These are phyloP conservation scores for Saturnia japonica DNA, from an alignment of 2,888 invertebrate genomes.

Conservation along the genomic window DNA sequence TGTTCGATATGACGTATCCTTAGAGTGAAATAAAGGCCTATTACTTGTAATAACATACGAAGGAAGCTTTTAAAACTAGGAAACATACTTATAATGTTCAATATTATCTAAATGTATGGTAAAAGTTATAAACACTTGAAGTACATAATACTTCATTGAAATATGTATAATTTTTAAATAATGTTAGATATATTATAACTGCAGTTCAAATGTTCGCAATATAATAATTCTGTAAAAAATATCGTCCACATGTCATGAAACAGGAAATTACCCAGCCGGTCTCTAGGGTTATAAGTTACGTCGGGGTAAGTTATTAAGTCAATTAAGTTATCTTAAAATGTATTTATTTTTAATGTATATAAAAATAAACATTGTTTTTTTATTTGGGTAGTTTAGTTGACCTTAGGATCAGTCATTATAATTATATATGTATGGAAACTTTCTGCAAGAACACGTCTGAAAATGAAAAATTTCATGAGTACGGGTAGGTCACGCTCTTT, in stretches of 20 bases:
- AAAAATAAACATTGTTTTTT: background rate
- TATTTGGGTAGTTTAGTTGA: background rate
- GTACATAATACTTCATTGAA: no score
- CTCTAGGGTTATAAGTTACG: background rate
- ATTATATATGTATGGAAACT: background rate
- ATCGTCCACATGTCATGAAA: slow-evolving; percentile 5
- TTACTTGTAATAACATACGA: no score
- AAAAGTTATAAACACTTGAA: no score
- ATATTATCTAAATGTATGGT: no score
- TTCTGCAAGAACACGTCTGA: background rate
- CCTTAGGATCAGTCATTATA: no score
- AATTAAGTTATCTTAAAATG: background rate
- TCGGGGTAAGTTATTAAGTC: background rate
- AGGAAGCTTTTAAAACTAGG: no score
- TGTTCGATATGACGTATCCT: no score
- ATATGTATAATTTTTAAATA: background rate
- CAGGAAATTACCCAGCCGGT: background rate
- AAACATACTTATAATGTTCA: no score
- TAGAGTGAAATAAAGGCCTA: no score
- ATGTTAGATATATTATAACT: background rate
- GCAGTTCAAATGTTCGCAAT: background rate
- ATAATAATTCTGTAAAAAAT: background rate
- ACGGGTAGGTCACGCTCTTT: background rate
- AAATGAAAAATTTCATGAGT: background rate
- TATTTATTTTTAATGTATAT: background rate